phyloP scores from a whole-genome alignment of 2,888 invertebrate species.

The Pollenia amentaria region DNA sequence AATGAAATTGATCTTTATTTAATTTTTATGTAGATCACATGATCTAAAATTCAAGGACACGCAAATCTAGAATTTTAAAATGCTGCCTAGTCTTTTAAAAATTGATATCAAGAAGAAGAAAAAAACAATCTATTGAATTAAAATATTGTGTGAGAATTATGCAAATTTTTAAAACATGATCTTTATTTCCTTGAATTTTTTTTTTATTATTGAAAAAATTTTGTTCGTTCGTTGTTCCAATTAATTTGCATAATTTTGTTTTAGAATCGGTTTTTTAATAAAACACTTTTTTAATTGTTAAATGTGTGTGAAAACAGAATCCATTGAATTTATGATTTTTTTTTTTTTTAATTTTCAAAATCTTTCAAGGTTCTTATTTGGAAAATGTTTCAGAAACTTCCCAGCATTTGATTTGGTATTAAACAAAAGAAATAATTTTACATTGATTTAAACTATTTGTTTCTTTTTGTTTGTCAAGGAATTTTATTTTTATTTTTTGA shows the following conservation, averaged over 20 bases:
- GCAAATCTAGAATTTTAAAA: slow-evolving; percentile 59
- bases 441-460: not conserved
- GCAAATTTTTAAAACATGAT: slow-evolving; percentile 71
- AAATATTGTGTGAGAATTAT: slow-evolving; percentile 69
- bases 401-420: slow-evolving; percentile 37
- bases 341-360: slow-evolving; percentile 12
- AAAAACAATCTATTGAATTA: slow-evolving; percentile 56
- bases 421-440: slow-evolving; percentile 39
- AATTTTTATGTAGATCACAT: slow-evolving; percentile 15
- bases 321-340: slow-evolving; percentile 50
- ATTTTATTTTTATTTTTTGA: not conserved
- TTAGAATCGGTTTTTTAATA: slow-evolving; percentile 28
- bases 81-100: slow-evolving; percentile 18
- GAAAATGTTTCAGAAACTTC: slow-evolving; percentile 50
- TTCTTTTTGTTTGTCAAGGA: slow-evolving; percentile 37
- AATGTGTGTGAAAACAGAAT: slow-evolving; percentile 59
- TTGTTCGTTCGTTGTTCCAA: slow-evolving; percentile 51
- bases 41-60: slow-evolving; percentile 73
- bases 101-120: not conserved
- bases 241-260: slow-evolving; percentile 71
- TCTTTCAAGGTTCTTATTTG: slow-evolving; percentile 60
- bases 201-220: slow-evolving; percentile 64
- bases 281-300: slow-evolving; percentile 34
- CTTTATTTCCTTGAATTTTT: slow-evolving; percentile 54
- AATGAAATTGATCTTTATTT: slow-evolving; percentile 61